Conservation (phyloP, 2,888 invertebrate species). For the Perdita meconis region DNA sequence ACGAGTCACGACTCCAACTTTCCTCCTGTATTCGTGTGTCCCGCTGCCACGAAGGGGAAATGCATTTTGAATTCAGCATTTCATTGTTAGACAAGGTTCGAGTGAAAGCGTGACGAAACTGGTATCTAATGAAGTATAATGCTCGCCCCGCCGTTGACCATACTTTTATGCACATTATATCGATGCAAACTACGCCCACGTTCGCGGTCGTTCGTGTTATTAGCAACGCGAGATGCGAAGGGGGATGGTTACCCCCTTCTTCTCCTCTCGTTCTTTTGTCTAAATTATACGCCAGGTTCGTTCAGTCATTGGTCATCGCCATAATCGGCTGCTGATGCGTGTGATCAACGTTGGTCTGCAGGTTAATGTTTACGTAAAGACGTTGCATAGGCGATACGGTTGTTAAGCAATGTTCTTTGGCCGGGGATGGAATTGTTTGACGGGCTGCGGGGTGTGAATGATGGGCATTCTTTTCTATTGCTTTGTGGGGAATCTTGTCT, state of each 20-base stretch:
- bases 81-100: constrained; percentile 62
- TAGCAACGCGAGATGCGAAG: neutral
- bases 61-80: constrained; percentile 61
- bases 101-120: constrained; percentile 68
- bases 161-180: constrained; percentile 26
- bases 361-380: constrained; percentile 49
- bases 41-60: constrained; percentile 43
- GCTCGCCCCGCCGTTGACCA: constrained; percentile 40
- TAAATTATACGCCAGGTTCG: constrained; percentile 15
- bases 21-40: constrained; percentile 45
- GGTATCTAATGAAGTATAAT: constrained; percentile 64
- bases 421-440: constrained; percentile 17
- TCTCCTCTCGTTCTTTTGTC: neutral
- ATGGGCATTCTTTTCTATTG: constrained; percentile 22
- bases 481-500: too few relatives aligned
- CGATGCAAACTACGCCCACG: constrained; percentile 47
- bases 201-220: neutral
- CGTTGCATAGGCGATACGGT: constrained; percentile 19
- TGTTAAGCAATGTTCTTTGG: constrained; percentile 23
- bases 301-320: constrained; percentile 22
- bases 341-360: neutral
- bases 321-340: constrained; percentile 39
- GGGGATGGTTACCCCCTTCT: constrained; percentile 8
- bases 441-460: constrained; percentile 3
- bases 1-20: constrained; percentile 60